These are phyloP conservation scores for Argyrosomus japonicus DNA, from an alignment of 2,113 vertebrate species.

Conservation along the genomic window DNA sequence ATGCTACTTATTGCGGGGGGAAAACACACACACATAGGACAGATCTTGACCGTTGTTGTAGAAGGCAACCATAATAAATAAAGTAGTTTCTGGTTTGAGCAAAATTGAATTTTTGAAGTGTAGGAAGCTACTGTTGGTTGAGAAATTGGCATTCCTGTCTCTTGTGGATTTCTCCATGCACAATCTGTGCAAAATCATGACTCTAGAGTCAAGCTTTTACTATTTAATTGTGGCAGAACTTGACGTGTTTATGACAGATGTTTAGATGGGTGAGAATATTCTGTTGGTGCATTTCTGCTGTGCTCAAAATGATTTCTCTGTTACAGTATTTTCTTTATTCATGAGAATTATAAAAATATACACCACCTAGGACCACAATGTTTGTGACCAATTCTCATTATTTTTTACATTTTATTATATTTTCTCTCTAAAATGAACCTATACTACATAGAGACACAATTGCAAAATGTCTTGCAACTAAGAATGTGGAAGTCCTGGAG, in stretches of 20 bases:
- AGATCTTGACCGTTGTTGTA: neutral
- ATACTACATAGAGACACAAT: neutral
- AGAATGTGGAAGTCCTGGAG: conserved; percentile 5
- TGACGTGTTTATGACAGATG: neutral
- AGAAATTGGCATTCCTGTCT: neutral
- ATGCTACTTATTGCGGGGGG: neutral
- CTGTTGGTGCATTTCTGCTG: neutral
- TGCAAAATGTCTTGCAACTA: neutral
- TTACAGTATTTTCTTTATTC: neutral
- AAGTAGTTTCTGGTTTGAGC: neutral
- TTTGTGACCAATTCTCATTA: neutral
- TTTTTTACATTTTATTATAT: conserved; percentile 1
- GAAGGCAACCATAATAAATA: neutral
- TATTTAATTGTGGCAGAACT: neutral
- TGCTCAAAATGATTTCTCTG: neutral
- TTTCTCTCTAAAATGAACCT: neutral
- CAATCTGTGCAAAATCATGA: neutral
- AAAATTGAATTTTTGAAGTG: neutral
- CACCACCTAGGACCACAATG: neutral
- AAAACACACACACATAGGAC: neutral
- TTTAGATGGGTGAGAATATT: neutral
- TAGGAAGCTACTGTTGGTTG: neutral
- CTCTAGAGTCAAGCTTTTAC: neutral
- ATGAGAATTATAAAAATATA: neutral
- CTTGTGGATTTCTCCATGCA: neutral